Evolutionary conservation across 2,113 vertebrate genomes (phyloP).

Genomic region (Pomatorhinus ruficollis): DNA sequence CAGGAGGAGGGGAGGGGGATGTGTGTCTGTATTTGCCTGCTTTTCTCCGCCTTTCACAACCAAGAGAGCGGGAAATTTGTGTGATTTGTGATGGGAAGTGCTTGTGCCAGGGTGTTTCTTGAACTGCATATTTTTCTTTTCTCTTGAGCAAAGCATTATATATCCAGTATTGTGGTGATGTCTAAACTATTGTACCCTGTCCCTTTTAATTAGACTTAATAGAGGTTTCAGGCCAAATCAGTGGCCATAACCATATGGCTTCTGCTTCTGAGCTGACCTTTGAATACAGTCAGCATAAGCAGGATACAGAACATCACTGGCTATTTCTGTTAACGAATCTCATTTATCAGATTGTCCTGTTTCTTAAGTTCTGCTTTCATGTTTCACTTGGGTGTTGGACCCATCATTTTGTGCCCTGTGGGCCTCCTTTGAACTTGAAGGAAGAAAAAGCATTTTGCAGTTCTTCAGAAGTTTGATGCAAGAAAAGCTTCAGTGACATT

Average conservation of each 20-base stretch:
- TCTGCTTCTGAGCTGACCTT: background rate
- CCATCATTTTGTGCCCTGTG: background rate
- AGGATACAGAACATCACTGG: background rate
- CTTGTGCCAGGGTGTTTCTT: background rate
- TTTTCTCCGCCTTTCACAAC: background rate
- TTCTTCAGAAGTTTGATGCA: background rate
- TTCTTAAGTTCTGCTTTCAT: background rate
- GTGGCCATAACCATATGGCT: background rate
- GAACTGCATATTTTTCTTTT: background rate
- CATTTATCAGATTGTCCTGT: background rate
- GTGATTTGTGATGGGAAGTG: background rate
- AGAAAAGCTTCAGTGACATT: background rate
- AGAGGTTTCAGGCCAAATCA: background rate
- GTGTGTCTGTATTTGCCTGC: background rate
- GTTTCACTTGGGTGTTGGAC: background rate
- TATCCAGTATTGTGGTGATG: background rate
- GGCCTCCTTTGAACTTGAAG: background rate
- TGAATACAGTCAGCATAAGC: background rate
- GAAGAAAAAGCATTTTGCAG: background rate
- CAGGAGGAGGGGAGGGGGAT: rapidly evolving
- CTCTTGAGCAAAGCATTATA: background rate
- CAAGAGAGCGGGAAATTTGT: background rate
- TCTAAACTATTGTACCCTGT: background rate
- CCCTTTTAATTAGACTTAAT: background rate
- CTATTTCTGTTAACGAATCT: background rate